phyloP scores from a whole-genome alignment of 2,797 vertebrate species.

The Fistularia commersonii region DNA sequence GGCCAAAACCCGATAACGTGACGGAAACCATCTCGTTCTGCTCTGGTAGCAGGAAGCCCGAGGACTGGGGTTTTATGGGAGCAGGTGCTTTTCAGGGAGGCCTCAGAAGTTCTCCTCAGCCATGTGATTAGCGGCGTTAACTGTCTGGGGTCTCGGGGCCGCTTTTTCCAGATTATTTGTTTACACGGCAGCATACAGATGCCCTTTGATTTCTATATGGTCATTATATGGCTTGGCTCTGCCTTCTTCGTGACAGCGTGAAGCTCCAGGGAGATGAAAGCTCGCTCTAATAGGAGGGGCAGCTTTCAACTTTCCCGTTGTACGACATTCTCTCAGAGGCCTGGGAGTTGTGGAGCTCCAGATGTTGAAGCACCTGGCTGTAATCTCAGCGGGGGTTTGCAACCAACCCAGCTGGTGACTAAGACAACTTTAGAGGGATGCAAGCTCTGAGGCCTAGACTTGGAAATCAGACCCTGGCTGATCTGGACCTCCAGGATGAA shows the following conservation, averaged over 20 bases:
- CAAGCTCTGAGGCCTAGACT: no score
- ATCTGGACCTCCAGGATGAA: no score
- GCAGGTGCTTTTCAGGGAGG: slow-evolving; percentile 45
- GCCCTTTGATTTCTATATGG: slow-evolving; percentile 50
- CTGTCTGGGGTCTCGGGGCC: slow-evolving; percentile 21
- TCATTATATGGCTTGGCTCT: slow-evolving; percentile 16
- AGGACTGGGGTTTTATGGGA: slow-evolving; percentile 12
- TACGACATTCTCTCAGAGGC: slow-evolving; percentile 32
- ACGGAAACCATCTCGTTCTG: slow-evolving; percentile 6
- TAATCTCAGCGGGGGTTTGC: slow-evolving; percentile 31
- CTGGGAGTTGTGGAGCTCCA: slow-evolving; percentile 43
- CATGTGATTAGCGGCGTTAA: slow-evolving; percentile 39
- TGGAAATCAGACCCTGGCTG: no score
- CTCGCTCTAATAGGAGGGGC: slow-evolving; percentile 46
- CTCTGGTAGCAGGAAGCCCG: slow-evolving; percentile 2
- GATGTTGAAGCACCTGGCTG: slow-evolving; percentile 68
- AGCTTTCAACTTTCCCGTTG: slow-evolving; percentile 29
- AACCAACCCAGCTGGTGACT: slow-evolving; percentile 11
- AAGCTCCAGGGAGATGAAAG: slow-evolving; percentile 48
- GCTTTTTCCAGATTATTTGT: slow-evolving; percentile 34
- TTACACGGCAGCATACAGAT: slow-evolving; percentile 62
- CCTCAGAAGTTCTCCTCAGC: slow-evolving; percentile 14
- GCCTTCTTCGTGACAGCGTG: slow-evolving; percentile 36
- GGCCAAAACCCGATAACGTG: no score
- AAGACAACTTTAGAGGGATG: neutral